Evolutionary conservation across 2,797 vertebrate genomes (phyloP).

Genomic region (Semotilus atromaculatus): DNA sequence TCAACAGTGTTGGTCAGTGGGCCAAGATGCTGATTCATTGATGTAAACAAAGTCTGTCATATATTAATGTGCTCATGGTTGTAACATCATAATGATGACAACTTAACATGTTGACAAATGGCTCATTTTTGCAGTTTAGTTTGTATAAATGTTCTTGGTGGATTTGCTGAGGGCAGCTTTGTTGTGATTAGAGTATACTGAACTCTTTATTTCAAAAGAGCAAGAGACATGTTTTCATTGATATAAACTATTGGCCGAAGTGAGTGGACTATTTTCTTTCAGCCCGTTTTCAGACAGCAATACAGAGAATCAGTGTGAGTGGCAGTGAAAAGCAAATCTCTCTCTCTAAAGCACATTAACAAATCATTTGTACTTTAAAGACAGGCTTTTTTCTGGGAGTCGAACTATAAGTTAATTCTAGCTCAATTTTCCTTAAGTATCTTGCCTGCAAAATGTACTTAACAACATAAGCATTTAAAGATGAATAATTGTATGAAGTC

Average conservation of each 20-base stretch:
- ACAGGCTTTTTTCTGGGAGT: neutral
- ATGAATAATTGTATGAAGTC: neutral
- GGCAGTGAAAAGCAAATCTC: neutral
- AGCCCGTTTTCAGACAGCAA: neutral
- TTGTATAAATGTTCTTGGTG: neutral
- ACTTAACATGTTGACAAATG: constrained; percentile 2
- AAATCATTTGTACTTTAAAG: neutral
- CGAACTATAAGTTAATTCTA: neutral
- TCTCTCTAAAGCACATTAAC: neutral
- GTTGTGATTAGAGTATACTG: neutral
- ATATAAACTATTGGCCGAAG: neutral
- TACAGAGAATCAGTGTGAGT: neutral
- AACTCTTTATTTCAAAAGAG: neutral
- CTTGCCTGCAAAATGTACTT: neutral
- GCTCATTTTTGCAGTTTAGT: constrained; percentile 1
- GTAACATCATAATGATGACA: neutral
- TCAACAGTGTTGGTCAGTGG: neutral
- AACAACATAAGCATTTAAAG: neutral
- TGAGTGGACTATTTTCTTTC: neutral
- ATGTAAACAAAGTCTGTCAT: neutral
- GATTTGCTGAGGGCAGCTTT: neutral
- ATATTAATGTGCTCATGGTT: constrained; percentile 16
- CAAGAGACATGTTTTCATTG: neutral
- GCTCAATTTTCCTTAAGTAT: neutral
- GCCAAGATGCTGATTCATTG: neutral